Base-by-base conservation (phyloP, 1,140 invertebrate genomes). In the Trachymyrmex septentrionalis region DNA sequence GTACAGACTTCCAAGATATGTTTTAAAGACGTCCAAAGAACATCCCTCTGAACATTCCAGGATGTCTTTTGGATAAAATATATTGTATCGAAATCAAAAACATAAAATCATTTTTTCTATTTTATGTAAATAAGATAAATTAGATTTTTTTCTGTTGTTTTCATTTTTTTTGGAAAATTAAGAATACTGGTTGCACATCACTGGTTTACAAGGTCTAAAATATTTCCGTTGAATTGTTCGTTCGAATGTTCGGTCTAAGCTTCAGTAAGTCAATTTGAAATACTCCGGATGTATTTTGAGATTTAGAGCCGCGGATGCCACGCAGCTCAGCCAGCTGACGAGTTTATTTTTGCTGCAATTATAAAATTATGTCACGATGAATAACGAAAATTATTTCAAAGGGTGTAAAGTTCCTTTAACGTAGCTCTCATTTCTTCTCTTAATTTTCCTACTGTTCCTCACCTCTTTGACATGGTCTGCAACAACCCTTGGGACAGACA, bases 341-440 rank as follows among this genome's bases (percentile, higher is more conserved):
- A 95, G 88, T 92, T 94, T 94, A 81, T 95, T 95, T 71, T 93
- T 92, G 85, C 95, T 95, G 85, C 61, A 95, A 89, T n/a, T 57
- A 53, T 16, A 19, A 64, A 24, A 21, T 69, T 44, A 44, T 10
- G 2, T 1, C 2, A 12, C 9, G 34, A 34, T 38, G 38, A 63
- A 86, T 50, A 16, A 63, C 3, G 12, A 44, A 4, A 71, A 44
- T 38, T 21, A 57, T 27, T 30, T 12, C 16, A 19, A 6, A 24
- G 5, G 19, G 3, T 12, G 21, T 38, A 48, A 44, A 59, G 3
- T 57, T n/a, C n/a, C 14, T n/a, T 30, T 14, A 9, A 24, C 55
- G n/a, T 30, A n/a, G 50, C 16, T 30, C 9, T 44, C 38, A 44
- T 44, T 57, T 27, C 59, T 61, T 48, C 2, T 21, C 38, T 57